These are phyloP conservation scores for Oenanthe oenanthe DNA, from an alignment of 2,113 vertebrate species.

Conservation along the genomic window DNA sequence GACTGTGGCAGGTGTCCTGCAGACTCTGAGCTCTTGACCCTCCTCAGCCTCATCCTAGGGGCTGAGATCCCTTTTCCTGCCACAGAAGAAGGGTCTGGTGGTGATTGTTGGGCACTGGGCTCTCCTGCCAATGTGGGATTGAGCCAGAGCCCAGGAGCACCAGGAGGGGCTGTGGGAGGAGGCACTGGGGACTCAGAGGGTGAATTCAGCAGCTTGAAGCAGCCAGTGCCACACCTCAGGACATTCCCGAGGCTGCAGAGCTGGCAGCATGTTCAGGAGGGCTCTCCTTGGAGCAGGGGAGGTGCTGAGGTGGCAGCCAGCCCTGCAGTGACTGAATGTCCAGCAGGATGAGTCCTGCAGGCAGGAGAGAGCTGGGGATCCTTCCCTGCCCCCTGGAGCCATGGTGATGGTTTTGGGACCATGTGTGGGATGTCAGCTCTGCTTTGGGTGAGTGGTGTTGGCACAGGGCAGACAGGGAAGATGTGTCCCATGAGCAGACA, in stretches of 20 bases:
- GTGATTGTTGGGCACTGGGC: rapidly evolving
- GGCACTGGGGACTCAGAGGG: neutral
- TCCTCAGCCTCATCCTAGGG: rapidly evolving
- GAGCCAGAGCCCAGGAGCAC: neutral
- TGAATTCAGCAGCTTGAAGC: neutral
- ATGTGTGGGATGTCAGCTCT: rapidly evolving
- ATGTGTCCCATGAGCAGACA: neutral
- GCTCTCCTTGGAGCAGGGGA: rapidly evolving
- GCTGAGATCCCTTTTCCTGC: neutral
- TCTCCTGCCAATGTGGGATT: rapidly evolving
- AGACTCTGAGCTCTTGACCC: rapidly evolving
- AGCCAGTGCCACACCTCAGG: rapidly evolving
- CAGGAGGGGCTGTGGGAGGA: neutral
- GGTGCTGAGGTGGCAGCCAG: neutral
- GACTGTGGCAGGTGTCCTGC: neutral
- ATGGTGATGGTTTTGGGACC: rapidly evolving
- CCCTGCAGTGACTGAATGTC: rapidly evolving
- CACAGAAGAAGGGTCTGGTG: rapidly evolving
- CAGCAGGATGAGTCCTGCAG: neutral
- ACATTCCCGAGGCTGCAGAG: neutral
- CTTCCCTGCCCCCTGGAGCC: neutral
- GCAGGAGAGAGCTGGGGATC: neutral
- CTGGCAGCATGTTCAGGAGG: neutral
- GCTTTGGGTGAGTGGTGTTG: neutral
- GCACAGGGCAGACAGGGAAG: rapidly evolving